Evolutionary conservation across 2,888 invertebrate genomes (phyloP).

Genomic region (Archaeoteleia sp.): DNA sequence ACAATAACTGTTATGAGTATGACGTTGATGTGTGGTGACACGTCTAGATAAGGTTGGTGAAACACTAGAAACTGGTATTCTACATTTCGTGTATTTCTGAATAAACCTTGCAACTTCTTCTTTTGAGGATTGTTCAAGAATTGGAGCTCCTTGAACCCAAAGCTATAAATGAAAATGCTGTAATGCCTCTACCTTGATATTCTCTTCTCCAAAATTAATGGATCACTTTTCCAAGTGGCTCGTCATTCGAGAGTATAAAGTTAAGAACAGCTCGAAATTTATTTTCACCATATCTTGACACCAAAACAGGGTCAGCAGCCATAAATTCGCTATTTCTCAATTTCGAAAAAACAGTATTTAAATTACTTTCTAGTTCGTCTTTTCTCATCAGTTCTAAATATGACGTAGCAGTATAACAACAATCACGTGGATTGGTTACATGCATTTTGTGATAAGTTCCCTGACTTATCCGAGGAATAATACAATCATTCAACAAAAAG

Average conservation of each 20-base stretch:
- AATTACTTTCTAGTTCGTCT: no score
- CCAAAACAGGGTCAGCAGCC: no score
- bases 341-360: no score
- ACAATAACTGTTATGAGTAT: constrained; percentile 63
- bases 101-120: constrained; percentile 59
- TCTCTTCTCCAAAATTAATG: constrained; percentile 58
- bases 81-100: constrained; percentile 55
- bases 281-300: no score
- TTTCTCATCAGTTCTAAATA: no score
- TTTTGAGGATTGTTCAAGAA: constrained; percentile 49
- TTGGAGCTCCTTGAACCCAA: constrained; percentile 61
- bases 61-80: constrained; percentile 53
- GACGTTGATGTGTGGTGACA: constrained; percentile 58
- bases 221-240: constrained; percentile 53
- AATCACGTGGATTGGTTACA: no score
- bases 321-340: no score
- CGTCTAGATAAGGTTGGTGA: constrained; percentile 57
- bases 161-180: constrained; percentile 59
- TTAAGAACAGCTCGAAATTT: no score
- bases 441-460: no score
- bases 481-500: no score
- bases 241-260: constrained; percentile 30
- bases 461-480: no score
- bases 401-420: no score
- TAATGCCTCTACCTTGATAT: constrained; percentile 57